These are phyloP conservation scores for Oryctes rhinoceros DNA, from an alignment of 1,140 invertebrate genomes.

Conservation along the genomic window DNA sequence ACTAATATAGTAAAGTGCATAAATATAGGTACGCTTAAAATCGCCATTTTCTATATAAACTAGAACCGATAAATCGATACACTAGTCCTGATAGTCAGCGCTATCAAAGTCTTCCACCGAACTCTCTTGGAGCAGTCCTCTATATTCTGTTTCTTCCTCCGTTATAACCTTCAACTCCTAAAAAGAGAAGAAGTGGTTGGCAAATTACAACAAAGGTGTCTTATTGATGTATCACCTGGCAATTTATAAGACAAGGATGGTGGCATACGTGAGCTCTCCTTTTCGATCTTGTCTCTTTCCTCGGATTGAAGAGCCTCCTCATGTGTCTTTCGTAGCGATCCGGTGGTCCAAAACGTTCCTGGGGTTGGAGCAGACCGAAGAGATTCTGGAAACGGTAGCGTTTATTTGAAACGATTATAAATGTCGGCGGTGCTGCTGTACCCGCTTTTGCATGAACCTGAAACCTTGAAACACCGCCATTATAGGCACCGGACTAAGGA, in stretches of 20 bases:
- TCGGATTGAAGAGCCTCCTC: conserved; percentile 42
- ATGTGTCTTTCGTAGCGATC: conserved; percentile 39
- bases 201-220: neutral
- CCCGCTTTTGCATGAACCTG: conserved; percentile 38
- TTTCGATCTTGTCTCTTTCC: conserved; percentile 39
- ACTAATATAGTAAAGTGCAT: no score
- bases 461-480: conserved; percentile 39
- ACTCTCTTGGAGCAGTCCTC: neutral
- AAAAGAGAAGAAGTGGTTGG: neutral
- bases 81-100: neutral
- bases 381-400: conserved; percentile 39
- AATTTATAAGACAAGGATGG: conserved; percentile 39
- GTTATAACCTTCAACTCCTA: neutral
- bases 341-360: conserved; percentile 42
- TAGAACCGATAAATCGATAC: neutral
- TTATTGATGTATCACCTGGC: conserved; percentile 9
- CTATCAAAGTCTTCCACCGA: neutral
- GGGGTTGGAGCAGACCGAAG: conserved; percentile 38
- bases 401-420: no score
- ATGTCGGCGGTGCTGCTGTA: neutral
- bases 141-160: neutral
- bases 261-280: conserved; percentile 31
- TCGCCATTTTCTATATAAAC: no score
- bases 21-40: no score
- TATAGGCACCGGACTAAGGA: conserved; percentile 21